Evolutionary conservation across 2,888 invertebrate genomes (phyloP).

Genomic region (Cephus nigrinus): DNA sequence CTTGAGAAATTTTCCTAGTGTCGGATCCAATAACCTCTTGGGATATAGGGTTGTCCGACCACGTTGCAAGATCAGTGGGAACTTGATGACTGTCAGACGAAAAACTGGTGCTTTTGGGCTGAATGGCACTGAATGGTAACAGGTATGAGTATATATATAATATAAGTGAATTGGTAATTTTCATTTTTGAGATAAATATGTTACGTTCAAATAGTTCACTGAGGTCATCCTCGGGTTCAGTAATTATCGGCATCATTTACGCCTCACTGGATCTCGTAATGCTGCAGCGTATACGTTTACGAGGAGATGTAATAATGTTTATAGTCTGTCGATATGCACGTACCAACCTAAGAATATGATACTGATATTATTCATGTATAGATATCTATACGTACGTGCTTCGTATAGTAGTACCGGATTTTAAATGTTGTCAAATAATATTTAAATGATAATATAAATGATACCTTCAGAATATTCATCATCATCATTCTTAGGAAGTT

Average conservation of each 20-base stretch:
- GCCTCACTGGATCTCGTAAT: not conserved
- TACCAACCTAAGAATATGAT: not conserved
- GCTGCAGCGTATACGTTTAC: conserved; percentile 5
- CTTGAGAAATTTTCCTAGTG: not conserved
- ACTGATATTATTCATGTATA: not conserved
- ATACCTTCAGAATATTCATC: not conserved
- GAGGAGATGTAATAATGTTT: conserved; percentile 14
- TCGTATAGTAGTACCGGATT: not conserved
- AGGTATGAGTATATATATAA: not conserved
- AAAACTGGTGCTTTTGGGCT: not conserved
- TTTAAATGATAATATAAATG: not conserved
- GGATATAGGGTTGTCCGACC: no score
- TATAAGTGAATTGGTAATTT: not conserved
- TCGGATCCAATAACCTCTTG: not conserved
- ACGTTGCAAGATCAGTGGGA: not conserved
- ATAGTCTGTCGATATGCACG: conserved; percentile 10
- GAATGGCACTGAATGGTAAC: not conserved
- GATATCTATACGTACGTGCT: not conserved
- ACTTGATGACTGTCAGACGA: not conserved
- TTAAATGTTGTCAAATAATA: not conserved
- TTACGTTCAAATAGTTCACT: not conserved
- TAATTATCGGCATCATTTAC: not conserved
- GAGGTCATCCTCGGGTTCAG: not conserved
- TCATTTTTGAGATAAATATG: not conserved
- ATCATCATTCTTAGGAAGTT: not conserved